Percentiles rank a stretch among this genome's conserved stretches.
These are phyloP conservation scores for Boloria euphrosyne DNA, from an alignment of 2,888 invertebrate species.

Conservation along the genomic window DNA sequence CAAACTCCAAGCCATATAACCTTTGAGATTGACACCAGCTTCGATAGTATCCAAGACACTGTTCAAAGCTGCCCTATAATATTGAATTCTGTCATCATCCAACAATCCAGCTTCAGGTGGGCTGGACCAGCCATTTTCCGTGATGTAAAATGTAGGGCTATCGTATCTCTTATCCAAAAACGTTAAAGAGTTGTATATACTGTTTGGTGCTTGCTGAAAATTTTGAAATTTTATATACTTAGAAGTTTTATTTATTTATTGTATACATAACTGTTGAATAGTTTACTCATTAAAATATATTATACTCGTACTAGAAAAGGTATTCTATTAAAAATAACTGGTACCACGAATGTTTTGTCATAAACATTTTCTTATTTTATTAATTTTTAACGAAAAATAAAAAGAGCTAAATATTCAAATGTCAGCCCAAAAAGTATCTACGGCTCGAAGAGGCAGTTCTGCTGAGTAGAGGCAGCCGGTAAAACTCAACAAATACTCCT, in stretches of 20 bases:
- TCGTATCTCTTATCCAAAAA: conserved; percentile 75
- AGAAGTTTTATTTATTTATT: background rate
- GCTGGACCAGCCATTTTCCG: conserved; percentile 84
- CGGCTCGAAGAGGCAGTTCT: too few relatives aligned
- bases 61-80: conserved; percentile 69
- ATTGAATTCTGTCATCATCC: conserved; percentile 72
- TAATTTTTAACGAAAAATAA: too few relatives aligned
- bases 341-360: too few relatives aligned
- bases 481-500: too few relatives aligned
- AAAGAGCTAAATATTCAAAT: too few relatives aligned
- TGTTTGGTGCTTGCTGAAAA: conserved; percentile 80
- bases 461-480: too few relatives aligned
- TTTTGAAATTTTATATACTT: background rate
- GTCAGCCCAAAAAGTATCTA: too few relatives aligned
- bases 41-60: conserved; percentile 68
- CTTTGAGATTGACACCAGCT: conserved; percentile 71
- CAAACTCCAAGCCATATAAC: conserved; percentile 84
- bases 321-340: too few relatives aligned
- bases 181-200: conserved; percentile 78
- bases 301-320: too few relatives aligned
- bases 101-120: conserved; percentile 49
- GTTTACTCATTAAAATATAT: too few relatives aligned
- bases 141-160: conserved; percentile 79
- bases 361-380: too few relatives aligned
- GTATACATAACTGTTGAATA: too few relatives aligned